A percentile compares a stretch with the other conserved stretches of the same genome.
These are phyloP conservation scores for Phyllostomus hastatus DNA, from an alignment of 2,113 vertebrate genomes.

Conservation along the genomic window DNA sequence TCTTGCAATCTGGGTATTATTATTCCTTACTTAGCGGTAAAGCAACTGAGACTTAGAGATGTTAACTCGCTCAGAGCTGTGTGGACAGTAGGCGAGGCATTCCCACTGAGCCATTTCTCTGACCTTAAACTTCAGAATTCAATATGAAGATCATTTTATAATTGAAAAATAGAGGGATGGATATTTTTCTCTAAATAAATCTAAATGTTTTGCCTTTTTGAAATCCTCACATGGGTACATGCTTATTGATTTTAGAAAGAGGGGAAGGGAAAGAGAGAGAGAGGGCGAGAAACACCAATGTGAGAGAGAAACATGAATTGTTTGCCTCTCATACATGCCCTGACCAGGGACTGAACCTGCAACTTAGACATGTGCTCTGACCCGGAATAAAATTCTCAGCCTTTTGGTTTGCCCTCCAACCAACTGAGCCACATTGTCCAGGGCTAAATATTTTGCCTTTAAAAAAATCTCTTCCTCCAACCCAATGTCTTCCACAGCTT, in stretches of 20 bases:
- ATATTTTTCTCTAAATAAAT: not conserved
- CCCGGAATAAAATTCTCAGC: too few relatives aligned
- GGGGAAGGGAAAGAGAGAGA: too few relatives aligned
- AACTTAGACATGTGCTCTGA: too few relatives aligned
- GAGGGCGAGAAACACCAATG: too few relatives aligned
- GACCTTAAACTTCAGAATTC: not conserved
- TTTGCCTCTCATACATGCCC: too few relatives aligned
- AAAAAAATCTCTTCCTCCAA: not conserved
- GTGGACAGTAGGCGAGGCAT: accelerated
- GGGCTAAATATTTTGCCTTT: not conserved
- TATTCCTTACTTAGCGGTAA: not conserved
- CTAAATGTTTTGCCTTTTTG: not conserved
- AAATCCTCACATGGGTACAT: too few relatives aligned
- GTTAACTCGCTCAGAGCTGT: not conserved
- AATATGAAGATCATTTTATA: not conserved
- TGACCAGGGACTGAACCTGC: too few relatives aligned
- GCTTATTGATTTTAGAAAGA: too few relatives aligned
- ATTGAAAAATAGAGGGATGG: not conserved
- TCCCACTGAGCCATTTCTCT: not conserved
- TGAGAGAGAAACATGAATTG: too few relatives aligned
- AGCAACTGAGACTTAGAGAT: not conserved
- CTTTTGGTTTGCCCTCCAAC: too few relatives aligned
- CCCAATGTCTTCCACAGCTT: not conserved
- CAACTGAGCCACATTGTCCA: too few relatives aligned
- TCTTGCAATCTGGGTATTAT: not conserved